Base-by-base conservation (phyloP, 2,797 vertebrate genomes). In the Petrocephalus sullivani region DNA sequence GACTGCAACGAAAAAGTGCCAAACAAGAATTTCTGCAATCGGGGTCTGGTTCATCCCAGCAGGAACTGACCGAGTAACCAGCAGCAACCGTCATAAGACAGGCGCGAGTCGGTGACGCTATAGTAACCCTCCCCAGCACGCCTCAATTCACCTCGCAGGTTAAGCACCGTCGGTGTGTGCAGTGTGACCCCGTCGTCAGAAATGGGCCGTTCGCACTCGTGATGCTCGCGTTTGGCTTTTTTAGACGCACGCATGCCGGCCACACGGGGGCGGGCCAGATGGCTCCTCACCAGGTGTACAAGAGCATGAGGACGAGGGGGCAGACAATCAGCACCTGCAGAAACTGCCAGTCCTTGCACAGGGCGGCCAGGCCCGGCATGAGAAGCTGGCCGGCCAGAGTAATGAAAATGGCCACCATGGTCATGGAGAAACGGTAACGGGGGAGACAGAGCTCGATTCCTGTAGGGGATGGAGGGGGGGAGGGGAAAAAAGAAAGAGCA, bases 361-460 rank as follows among this genome's bases (percentile, higher is more conserved):
- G 95, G 1, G 96, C 96, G 0, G 98, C 98, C 93, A 99, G 95
- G n/a, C 97, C 98, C 0, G 98, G 98, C 97, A 99, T 97, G 90
- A 99, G 95, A 84, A 99, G 96, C 94, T 99, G 98, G 88, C 98
- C 98, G 0, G 96, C 97, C 94, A 98, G 98, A 92, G 96, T 96
- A 85, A 99, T 96, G 92, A 99, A 98, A 91, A 96, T 98, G 0
- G 98, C 97, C 94, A 97, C 97, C 98, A 99, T 99, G 19, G 98
- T 98, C 95, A 99, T 95, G 95, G 97, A 97, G 95, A 99, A 99
- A 3, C 98, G 97, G 94, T 97, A 97, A 88, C 90, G 94, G 0
- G 98, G 98, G 91, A 97, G 95, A 90, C 98, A 99, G 89, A 99
- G 96, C 94, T 99, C 98, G 89, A 99, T 98, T 92, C 98, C 98